phyloP scores from a whole-genome alignment of 2,888 invertebrate species.

The Parochlus steinenii region DNA sequence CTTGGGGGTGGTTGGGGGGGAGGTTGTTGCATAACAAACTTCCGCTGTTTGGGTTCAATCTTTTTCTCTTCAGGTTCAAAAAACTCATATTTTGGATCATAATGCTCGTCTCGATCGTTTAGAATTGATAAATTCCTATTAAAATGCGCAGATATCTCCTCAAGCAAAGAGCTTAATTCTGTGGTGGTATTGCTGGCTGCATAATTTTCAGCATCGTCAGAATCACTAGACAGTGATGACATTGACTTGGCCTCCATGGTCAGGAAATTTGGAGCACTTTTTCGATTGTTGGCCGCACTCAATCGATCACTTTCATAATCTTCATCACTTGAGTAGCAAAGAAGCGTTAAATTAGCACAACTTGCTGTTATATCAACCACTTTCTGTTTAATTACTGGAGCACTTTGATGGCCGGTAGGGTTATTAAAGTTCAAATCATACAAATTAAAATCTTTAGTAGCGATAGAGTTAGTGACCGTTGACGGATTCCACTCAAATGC shows the following conservation, averaged over 20 bases:
- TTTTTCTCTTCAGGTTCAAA: background rate
- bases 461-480: constrained; percentile 27
- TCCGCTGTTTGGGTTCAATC: background rate
- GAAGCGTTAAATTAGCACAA: constrained; percentile 42
- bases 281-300: constrained; percentile 2
- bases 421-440: constrained; percentile 21
- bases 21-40: background rate
- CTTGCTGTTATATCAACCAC: constrained; percentile 35
- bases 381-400: constrained; percentile 14
- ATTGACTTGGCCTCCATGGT: constrained; percentile 20
- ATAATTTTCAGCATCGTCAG: constrained; percentile 32
- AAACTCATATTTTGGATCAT: constrained; percentile 16
- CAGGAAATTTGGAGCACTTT: constrained; percentile 25
- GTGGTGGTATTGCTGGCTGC: constrained; percentile 24
- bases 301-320: background rate
- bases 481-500: constrained; percentile 15
- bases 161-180: constrained; percentile 23
- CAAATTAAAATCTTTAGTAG: constrained; percentile 29
- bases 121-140: constrained; percentile 39
- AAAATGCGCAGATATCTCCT: constrained; percentile 34
- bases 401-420: constrained; percentile 6
- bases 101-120: constrained; percentile 33
- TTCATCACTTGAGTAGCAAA: constrained; percentile 34
- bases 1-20: constrained; percentile 16
- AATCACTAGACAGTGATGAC: constrained; percentile 32